Evolutionary conservation across 1,140 invertebrate genomes (phyloP).

Genomic region (Capitella teleta): DNA sequence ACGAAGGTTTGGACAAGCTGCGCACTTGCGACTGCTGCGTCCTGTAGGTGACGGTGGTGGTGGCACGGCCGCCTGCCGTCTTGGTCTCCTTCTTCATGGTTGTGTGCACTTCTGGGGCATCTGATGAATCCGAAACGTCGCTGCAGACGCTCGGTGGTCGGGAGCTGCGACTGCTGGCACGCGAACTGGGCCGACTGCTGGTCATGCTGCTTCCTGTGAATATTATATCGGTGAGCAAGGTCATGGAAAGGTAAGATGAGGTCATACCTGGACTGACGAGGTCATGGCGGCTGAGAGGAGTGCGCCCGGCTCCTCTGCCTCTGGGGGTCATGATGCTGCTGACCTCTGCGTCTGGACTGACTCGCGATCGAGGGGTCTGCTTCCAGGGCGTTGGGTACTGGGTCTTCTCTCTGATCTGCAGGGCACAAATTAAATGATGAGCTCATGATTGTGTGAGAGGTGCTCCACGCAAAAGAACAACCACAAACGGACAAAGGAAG

Average conservation of each 20-base stretch:
- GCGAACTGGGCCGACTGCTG: slow-evolving; percentile 51
- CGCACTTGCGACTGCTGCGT: slow-evolving; percentile 25
- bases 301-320: slow-evolving; percentile 54
- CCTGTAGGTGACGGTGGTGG: slow-evolving; percentile 33
- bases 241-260: too few relatives aligned
- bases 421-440: too few relatives aligned
- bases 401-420: slow-evolving; percentile 34
- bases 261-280: slow-evolving; percentile 51
- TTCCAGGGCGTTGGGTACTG: slow-evolving; percentile 27
- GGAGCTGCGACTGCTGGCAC: slow-evolving; percentile 47
- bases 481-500: neutral
- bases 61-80: slow-evolving; percentile 26
- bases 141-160: slow-evolving; percentile 85
- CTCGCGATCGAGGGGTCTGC: slow-evolving; percentile 17
- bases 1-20: neutral
- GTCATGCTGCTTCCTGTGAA: too few relatives aligned
- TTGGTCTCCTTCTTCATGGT: slow-evolving; percentile 28
- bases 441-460: too few relatives aligned
- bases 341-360: slow-evolving; percentile 32
- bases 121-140: slow-evolving; percentile 65
- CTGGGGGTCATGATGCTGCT: slow-evolving; percentile 26
- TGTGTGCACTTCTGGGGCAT: slow-evolving; percentile 36
- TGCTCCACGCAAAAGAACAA: too few relatives aligned
- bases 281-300: slow-evolving; percentile 42
- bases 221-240: neutral